phyloP scores from a whole-genome alignment of 2,113 vertebrate genomes.

The Spheniscus mendiculus region DNA sequence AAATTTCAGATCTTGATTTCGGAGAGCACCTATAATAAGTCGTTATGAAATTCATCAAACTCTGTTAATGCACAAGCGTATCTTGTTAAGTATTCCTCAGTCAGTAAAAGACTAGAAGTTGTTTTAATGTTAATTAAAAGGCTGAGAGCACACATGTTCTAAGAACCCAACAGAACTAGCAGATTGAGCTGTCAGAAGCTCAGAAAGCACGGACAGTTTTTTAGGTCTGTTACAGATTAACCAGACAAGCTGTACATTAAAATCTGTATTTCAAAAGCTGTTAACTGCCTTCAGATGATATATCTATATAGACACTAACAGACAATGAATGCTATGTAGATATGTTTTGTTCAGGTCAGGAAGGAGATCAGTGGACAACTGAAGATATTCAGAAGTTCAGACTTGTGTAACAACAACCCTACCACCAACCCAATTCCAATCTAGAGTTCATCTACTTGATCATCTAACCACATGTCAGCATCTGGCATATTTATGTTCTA shows the following conservation, averaged over 20 bases:
- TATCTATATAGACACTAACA: neutral
- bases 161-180: neutral
- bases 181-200: neutral
- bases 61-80: neutral
- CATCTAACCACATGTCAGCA: neutral
- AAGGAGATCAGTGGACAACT: neutral
- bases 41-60: neutral
- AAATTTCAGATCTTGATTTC: slow-evolving; percentile 12
- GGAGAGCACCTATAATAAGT: neutral
- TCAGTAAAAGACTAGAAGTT: neutral
- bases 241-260: neutral
- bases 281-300: neutral
- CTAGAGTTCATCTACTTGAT: neutral
- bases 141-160: neutral
- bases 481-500: neutral
- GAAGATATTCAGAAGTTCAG: neutral
- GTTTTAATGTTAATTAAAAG: neutral
- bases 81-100: neutral
- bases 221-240: neutral
- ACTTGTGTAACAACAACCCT: neutral
- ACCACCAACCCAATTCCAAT: neutral
- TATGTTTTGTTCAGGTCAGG: neutral
- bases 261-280: neutral
- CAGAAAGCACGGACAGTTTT: neutral
- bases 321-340: neutral